Percentiles rank a stretch among this genome's conserved stretches.
phyloP scores from a whole-genome alignment of 1,140 invertebrate genomes.

The Aradophagus sp. region DNA sequence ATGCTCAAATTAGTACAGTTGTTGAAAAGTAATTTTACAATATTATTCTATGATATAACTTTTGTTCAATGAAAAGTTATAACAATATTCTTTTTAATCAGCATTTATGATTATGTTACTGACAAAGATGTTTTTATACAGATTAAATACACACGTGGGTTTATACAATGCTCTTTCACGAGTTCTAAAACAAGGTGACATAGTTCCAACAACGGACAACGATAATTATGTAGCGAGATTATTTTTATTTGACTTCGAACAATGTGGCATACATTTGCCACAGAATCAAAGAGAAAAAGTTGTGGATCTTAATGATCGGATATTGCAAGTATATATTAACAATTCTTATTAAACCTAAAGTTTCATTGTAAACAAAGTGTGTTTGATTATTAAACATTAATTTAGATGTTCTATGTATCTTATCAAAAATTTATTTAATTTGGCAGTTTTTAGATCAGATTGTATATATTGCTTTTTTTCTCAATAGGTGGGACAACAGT shows the following conservation, averaged over 20 bases:
- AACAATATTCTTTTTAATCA: too few species aligned
- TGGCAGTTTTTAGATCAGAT: too few species aligned
- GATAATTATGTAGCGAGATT: conserved; percentile 91
- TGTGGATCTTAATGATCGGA: conserved; percentile 88
- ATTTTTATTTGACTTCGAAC: conserved; percentile 97
- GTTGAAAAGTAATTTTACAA: conserved; percentile 86
- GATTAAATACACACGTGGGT: conserved; percentile 91
- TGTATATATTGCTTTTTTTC: too few species aligned
- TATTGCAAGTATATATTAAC: conserved; percentile 73
- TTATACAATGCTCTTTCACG: conserved; percentile 85
- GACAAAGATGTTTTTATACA: too few species aligned
- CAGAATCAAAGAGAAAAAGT: conserved; percentile 84
- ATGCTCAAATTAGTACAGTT: conserved; percentile 88
- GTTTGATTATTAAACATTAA: too few species aligned
- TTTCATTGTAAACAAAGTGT: neutral
- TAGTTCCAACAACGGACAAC: conserved; percentile 79
- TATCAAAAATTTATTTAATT: too few species aligned
- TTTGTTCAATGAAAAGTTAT: too few species aligned
- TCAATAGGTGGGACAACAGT: conserved; percentile 87
- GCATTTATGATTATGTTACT: too few species aligned
- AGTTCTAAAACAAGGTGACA: conserved; percentile 83
- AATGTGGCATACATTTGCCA: conserved; percentile 95
- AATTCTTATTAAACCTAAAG: neutral
- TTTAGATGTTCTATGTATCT: too few species aligned
- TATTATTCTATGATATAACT: too few species aligned